Conservation (phyloP, 2,113 vertebrate species). For the Pterocles orientalis region DNA sequence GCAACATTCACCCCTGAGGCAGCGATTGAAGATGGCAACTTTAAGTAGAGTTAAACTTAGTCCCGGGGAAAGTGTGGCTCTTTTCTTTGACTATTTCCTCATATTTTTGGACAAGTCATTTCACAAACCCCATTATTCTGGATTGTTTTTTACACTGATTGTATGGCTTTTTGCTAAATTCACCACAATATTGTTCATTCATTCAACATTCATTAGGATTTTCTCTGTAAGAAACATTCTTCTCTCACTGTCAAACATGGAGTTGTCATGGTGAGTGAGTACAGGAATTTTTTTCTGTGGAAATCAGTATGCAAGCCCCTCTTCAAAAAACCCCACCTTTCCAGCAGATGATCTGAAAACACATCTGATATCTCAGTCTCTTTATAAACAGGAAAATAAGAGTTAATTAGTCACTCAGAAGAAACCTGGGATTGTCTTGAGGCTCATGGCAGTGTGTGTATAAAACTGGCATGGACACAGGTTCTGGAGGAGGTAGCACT, state of each 20-base stretch:
- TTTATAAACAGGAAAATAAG: not conserved
- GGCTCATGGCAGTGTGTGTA: not conserved
- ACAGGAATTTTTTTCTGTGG: not conserved
- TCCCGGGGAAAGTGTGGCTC: not conserved
- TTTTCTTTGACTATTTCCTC: not conserved
- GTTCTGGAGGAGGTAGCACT: not conserved
- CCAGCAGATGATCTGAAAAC: not conserved
- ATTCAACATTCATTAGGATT: not conserved
- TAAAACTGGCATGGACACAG: not conserved
- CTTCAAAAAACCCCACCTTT: not conserved
- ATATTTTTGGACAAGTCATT: not conserved
- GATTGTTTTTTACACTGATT: not conserved
- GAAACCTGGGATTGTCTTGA: not conserved
- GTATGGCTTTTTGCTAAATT: not conserved
- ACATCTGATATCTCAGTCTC: not conserved
- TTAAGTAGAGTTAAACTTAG: not conserved
- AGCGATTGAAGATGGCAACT: not conserved
- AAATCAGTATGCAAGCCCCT: not conserved
- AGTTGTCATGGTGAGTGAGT: fast-evolving
- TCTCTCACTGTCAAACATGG: not conserved
- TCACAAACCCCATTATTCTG: not conserved
- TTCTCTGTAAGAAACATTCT: not conserved
- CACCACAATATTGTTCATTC: not conserved
- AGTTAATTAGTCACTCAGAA: not conserved
- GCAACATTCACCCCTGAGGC: not conserved